These are phyloP conservation scores for Euborellia annulipes DNA, from an alignment of 1,140 invertebrate species.

Conservation along the genomic window DNA sequence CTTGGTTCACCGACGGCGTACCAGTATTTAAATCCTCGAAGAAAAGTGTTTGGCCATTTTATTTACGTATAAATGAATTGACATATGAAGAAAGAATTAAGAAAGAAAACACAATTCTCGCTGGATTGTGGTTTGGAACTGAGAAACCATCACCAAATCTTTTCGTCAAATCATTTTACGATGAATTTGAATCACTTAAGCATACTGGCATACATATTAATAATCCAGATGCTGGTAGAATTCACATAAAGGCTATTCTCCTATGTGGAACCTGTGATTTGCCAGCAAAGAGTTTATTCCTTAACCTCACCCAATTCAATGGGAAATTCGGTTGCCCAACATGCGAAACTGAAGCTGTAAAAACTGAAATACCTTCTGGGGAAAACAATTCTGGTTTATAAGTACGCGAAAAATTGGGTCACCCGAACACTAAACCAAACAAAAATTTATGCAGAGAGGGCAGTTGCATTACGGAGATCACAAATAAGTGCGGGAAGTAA, in stretches of 20 bases:
- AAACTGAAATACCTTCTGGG: too few relatives aligned
- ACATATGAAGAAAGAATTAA: conserved; percentile 9
- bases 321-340: conserved; percentile 3
- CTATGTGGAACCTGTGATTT: conserved; percentile 3
- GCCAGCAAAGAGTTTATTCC: conserved; percentile 2
- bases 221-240: not conserved
- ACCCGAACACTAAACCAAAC: not conserved
- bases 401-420: not conserved
- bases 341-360: not conserved
- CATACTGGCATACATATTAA: conserved; percentile 1
- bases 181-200: conserved; percentile 10
- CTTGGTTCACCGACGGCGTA: conserved; percentile 21
- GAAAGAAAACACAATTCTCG: conserved; percentile 13
- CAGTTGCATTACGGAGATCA: not conserved
- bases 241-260: not conserved
- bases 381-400: too few relatives aligned
- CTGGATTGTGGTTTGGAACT: conserved; percentile 14
- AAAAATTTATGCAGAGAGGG: not conserved
- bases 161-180: conserved; percentile 10
- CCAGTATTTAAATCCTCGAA: conserved; percentile 23
- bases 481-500: not conserved
- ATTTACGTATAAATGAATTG: conserved; percentile 22
- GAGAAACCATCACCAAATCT: conserved; percentile 12
- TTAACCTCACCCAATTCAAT: conserved; percentile 5
- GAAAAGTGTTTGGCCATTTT: conserved; percentile 22